Conservation (phyloP, 2,888 invertebrate species). For the Encarsia formosa region DNA sequence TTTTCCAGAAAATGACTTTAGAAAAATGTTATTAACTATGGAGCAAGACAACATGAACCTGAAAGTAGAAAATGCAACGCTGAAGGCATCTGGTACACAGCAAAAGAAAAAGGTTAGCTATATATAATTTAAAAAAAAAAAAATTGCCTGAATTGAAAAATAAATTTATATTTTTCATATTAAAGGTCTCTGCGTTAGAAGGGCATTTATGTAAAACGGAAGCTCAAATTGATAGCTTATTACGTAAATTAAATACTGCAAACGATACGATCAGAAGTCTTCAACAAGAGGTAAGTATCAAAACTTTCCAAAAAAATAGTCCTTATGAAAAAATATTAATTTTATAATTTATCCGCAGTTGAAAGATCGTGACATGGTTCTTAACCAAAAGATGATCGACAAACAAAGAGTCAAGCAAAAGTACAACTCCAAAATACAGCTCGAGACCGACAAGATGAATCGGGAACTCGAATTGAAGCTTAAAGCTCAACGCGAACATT, state of each 20-base stretch:
- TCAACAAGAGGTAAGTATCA: constrained; percentile 55
- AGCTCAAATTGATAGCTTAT: constrained; percentile 59
- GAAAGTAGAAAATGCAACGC: constrained; percentile 64
- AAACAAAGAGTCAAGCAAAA: constrained; percentile 54
- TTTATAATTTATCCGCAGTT: constrained; percentile 36
- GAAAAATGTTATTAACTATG: constrained; percentile 63
- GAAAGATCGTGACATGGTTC: constrained; percentile 52
- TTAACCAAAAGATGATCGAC: constrained; percentile 54
- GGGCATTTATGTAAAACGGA: constrained; percentile 65
- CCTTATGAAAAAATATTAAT: background rate
- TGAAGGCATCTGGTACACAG: constrained; percentile 63
- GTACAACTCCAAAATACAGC: constrained; percentile 57
- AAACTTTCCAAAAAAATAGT: no score
- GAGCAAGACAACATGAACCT: constrained; percentile 68
- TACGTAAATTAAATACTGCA: constrained; percentile 62
- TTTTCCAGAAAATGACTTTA: constrained; percentile 44
- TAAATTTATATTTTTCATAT: constrained; percentile 1
- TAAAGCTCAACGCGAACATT: constrained; percentile 57
- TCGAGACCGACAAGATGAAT: constrained; percentile 70
- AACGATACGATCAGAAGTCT: constrained; percentile 62
- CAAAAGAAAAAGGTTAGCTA: constrained; percentile 61
- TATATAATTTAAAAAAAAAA: constrained; percentile 2
- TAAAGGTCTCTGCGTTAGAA: constrained; percentile 56
- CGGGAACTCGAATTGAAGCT: constrained; percentile 65
- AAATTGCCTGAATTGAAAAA: constrained; percentile 2